Percentiles rank a stretch among this genome's conserved stretches.
Evolutionary conservation across 2,113 vertebrate genomes (phyloP).

Genomic region (Ia io): DNA sequence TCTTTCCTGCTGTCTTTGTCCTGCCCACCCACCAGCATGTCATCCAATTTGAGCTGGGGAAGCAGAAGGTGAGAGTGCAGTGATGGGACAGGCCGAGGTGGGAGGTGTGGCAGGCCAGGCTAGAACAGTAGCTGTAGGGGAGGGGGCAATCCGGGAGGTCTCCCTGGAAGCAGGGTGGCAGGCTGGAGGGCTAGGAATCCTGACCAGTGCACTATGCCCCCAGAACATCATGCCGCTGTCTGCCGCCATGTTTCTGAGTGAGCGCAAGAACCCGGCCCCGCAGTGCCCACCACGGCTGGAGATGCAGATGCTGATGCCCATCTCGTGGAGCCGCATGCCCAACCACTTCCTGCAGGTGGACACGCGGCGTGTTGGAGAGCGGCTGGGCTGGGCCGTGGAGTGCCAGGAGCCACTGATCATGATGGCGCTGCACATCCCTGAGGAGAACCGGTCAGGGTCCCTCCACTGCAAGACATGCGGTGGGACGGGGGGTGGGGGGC

Average conservation of each 20-base stretch:
- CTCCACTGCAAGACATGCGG: neutral
- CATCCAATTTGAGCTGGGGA: constrained; percentile 93
- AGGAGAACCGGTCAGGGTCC: constrained; percentile 92
- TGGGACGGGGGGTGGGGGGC: neutral
- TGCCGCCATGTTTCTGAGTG: constrained; percentile 95
- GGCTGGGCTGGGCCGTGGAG: constrained; percentile 92
- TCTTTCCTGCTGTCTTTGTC: constrained; percentile 92
- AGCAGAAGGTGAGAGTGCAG: constrained; percentile 89
- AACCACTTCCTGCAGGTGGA: constrained; percentile 89
- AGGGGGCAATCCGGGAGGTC: neutral
- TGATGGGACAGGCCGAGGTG: neutral
- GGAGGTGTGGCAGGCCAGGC: neutral
- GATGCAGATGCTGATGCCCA: constrained; percentile 90
- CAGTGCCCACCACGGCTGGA: constrained; percentile 92
- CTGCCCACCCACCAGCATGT: constrained; percentile 92
- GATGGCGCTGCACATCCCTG: constrained; percentile 97
- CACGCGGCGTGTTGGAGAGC: constrained; percentile 85
- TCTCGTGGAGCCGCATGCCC: constrained; percentile 97
- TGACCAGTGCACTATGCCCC: rapidly evolving
- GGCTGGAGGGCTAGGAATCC: neutral
- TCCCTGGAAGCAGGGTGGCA: neutral
- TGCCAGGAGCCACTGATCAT: constrained; percentile 91
- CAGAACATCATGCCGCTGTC: constrained; percentile 99
- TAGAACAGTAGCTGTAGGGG: neutral
- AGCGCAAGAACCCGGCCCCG: constrained; percentile 90